phyloP scores from a whole-genome alignment of 2,113 vertebrate species.

The Gnathonemus echidnorhynchus region DNA sequence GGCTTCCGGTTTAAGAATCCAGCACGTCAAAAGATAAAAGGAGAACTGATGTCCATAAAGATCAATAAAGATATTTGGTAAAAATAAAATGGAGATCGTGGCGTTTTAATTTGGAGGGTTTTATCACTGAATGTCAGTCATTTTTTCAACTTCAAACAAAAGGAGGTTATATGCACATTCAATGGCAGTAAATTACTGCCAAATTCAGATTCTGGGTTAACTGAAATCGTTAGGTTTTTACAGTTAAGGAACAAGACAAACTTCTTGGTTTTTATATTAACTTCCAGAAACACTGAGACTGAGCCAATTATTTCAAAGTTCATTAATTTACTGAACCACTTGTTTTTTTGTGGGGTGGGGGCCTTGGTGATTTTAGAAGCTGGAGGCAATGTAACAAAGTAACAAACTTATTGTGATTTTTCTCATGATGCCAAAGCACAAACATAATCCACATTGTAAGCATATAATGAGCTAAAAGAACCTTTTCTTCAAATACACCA shows the following conservation, averaged over 20 bases:
- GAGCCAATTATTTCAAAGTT: not conserved
- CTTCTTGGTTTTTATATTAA: not conserved
- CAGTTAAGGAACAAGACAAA: not conserved
- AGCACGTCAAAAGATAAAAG: not conserved
- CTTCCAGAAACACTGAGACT: not conserved
- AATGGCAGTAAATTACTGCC: not conserved
- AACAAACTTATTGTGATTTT: not conserved
- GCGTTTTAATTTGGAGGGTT: not conserved
- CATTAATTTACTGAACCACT: not conserved
- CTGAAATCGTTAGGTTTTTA: not conserved
- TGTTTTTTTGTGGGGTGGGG: not conserved
- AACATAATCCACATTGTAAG: not conserved
- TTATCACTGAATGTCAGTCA: not conserved
- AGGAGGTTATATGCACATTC: not conserved
- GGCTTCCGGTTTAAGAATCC: not conserved
- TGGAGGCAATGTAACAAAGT: not conserved
- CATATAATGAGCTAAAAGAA: not conserved
- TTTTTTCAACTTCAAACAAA: not conserved
- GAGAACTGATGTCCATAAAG: not conserved
- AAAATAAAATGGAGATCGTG: not conserved
- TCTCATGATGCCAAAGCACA: not conserved
- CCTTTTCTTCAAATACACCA: not conserved
- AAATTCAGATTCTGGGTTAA: not conserved
- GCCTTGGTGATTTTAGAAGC: not conserved
- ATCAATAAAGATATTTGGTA: not conserved